Evolutionary conservation across 2,797 vertebrate species (phyloP), one percentile per base, ranked within the genome.

Genomic region (Tauraco hartlaubi): DNA sequence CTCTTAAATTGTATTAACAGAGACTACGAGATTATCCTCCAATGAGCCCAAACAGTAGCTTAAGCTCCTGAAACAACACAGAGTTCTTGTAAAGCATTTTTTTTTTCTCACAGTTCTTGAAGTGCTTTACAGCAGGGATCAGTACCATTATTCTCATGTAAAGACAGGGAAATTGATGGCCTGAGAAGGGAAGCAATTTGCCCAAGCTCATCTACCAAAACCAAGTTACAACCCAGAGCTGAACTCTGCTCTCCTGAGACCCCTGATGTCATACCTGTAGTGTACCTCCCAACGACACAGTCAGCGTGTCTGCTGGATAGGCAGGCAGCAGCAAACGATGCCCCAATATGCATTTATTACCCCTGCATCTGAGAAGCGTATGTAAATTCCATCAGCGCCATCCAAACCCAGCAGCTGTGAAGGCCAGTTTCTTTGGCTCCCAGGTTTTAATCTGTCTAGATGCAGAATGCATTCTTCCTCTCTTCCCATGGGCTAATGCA

Each of bases 21-120:
- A 83, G 48, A 89, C 84, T 87, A 85, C 81, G 62, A 86, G 20
- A 85, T 88, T 90, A 82, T 62, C 59, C 76, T 86, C 28, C 83
- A 55, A 2, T 17, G 43, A 92, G 66, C 33, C 55, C 79, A 69
- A 97, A 76, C 48, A 91, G 35, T 19, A 15, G 25, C 64, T 81
- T 62, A 78, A 67, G 31, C 37, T 82, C 83, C 59, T 73, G 51
- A 90, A 95, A 85, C 29, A 76, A 39, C 43, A 66, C 2, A 12
- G 68, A 48, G 48, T 75, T 86, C 80, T 83, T 52, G 28, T 51
- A 81, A 84, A 88, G 31, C 28, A 29, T 63, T 86, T 92, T 37
- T 86, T 92, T 37, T 58, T 1, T 0, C 73, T 82, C 71, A 20
- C 43, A 39, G 52, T 19, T 67, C 73, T 68, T 76, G 10, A 86